phyloP scores from a whole-genome alignment of 2,797 vertebrate species.

The Vipera ursinii region DNA sequence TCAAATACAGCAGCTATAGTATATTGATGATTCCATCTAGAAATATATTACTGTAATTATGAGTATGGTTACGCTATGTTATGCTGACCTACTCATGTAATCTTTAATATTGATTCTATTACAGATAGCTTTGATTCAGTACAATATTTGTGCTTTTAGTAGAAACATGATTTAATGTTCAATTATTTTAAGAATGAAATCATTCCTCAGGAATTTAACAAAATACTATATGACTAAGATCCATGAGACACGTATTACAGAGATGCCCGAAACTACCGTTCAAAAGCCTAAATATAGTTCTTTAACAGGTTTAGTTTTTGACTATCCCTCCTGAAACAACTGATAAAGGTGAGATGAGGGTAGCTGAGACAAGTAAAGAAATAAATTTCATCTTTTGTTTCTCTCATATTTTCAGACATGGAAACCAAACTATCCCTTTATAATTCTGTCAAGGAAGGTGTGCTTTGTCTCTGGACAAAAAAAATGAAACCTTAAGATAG shows the following conservation, averaged over 20 bases:
- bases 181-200: neutral
- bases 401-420: neutral
- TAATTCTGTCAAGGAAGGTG: neutral
- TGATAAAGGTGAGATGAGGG: neutral
- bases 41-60: neutral
- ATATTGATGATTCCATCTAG: neutral
- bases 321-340: neutral
- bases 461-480: neutral
- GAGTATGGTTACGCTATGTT: neutral
- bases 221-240: neutral
- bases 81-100: neutral
- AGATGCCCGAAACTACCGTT: neutral
- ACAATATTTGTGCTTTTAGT: neutral
- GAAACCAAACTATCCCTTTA: neutral
- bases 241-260: neutral
- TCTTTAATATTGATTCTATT: neutral
- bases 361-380: neutral
- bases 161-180: neutral
- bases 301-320: neutral
- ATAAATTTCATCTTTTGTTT: neutral
- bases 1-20: neutral
- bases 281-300: neutral
- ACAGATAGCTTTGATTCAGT: neutral
- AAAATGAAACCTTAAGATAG: neutral
- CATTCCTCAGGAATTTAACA: neutral